These are phyloP conservation scores for Sphinx pinastri DNA, from an alignment of 2,888 invertebrate genomes.

Conservation along the genomic window DNA sequence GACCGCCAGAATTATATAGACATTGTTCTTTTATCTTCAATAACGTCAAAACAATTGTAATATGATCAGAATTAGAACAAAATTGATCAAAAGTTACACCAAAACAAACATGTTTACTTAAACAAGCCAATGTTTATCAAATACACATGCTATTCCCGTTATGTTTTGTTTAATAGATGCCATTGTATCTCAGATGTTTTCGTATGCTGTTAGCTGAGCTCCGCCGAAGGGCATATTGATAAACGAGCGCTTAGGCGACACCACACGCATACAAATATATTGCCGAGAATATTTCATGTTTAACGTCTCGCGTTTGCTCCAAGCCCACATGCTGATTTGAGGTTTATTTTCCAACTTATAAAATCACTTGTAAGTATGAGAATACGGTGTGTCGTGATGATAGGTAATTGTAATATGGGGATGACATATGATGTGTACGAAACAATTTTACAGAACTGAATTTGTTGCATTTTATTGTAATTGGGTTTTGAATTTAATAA, in stretches of 20 bases:
- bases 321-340: constrained; percentile 43
- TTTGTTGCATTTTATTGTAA: no score
- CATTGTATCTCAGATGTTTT: constrained; percentile 56
- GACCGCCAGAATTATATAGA: no score
- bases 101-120: no score
- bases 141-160: constrained; percentile 30
- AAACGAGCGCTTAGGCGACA: constrained; percentile 66
- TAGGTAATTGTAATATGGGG: no score
- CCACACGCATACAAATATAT: constrained; percentile 73
- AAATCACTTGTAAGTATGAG: constrained; percentile 13
- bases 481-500: no score
- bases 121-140: constrained; percentile 29
- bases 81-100: no score
- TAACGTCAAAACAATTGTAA: no score
- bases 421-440: no score
- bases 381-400: no score
- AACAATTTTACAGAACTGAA: no score
- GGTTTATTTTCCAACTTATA: constrained; percentile 35
- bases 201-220: constrained; percentile 53
- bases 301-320: constrained; percentile 48
- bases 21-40: no score
- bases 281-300: constrained; percentile 69
- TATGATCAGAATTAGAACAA: no score
- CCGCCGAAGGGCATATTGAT: constrained; percentile 72
- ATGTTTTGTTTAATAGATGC: constrained; percentile 34